Percentiles rank a stretch among this genome's conserved stretches.
These are phyloP conservation scores for Dolichotis patagonum DNA, from an alignment of 2,113 vertebrate species.

Conservation along the genomic window DNA sequence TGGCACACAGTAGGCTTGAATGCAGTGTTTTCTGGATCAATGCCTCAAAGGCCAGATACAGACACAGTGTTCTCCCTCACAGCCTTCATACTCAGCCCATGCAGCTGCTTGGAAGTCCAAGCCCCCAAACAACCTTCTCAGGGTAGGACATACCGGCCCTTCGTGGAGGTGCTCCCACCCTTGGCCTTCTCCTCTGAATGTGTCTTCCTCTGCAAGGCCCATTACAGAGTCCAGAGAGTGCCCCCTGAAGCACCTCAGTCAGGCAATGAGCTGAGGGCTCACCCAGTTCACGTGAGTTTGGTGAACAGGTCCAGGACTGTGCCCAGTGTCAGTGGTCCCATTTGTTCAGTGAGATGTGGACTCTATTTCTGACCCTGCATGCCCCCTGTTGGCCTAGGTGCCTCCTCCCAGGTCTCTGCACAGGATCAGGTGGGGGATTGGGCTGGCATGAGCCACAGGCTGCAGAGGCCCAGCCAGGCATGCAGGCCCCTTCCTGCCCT, in stretches of 20 bases:
- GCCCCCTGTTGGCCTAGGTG: not conserved
- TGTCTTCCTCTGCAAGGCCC: accelerated
- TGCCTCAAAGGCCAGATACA: not conserved
- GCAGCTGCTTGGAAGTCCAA: not conserved
- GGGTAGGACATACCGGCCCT: not conserved
- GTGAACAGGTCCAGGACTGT: not conserved
- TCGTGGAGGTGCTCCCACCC: accelerated
- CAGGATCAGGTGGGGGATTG: slow-evolving; percentile 43
- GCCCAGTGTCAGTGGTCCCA: not conserved
- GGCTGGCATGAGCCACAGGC: not conserved
- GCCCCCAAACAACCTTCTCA: no score
- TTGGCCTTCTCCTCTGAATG: no score
- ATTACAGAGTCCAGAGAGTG: accelerated
- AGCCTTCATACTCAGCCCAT: accelerated
- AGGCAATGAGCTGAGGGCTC: not conserved
- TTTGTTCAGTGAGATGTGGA: not conserved
- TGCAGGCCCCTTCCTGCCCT: not conserved
- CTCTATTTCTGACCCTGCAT: not conserved
- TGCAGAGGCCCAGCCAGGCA: slow-evolving; percentile 54
- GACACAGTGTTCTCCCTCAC: accelerated
- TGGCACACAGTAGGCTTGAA: accelerated
- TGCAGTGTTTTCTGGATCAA: not conserved
- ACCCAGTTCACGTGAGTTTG: not conserved
- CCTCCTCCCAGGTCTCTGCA: not conserved
- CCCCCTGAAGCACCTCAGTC: not conserved